Base-by-base conservation (phyloP, 2,797 vertebrate species). In the Emys orbicularis region DNA sequence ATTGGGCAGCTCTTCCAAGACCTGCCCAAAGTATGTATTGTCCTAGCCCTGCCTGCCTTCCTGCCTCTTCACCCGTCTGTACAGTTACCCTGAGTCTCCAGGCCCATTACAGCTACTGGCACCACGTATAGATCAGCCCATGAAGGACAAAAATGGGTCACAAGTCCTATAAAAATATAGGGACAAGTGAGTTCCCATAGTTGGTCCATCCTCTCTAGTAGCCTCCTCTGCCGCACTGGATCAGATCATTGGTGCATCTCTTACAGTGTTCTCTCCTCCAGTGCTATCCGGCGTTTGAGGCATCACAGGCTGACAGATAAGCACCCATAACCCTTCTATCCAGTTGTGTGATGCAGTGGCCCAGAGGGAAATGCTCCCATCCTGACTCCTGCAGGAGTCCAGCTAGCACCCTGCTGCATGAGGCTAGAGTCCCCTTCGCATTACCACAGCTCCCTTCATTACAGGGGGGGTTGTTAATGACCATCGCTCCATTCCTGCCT, bases 1-100 rank as follows among this genome's bases (percentile, higher is more conserved):
- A 98, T 99, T 1, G 99, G 99, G 68, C 92, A 97, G 76, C 99
- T 99, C 82, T 99, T 99, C 98, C 97, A 98, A 86, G 97, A 99
- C 25, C 98, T 99, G 90, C 99, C 99, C 81, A 99, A 99, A 99
- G 99, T 99, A 97, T 37, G 84, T 54, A 29, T 23, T 61, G 8
- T 74, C 52, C 41, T n/a, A 23, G 10, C 44, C 68, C 90, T 99
- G 98, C 98, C 98, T 29, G 25, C 41, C 74, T 16, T 25, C 9
- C 65, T 34, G 3, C 9, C 31, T 8, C 15, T 27, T 34, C 15
- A 47, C 27, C 65, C 34, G 7, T 31, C 41, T 50, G 5, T n/a
- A 76, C n/a, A 31, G 11, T 10, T 76, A 27, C 50, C 54, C 54
- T 16, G 37, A 44, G n/a, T 61, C 31, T n/a, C 74, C 12, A 12